Conservation (phyloP, 2,888 invertebrate genomes). For the Tetragnatha montana region DNA sequence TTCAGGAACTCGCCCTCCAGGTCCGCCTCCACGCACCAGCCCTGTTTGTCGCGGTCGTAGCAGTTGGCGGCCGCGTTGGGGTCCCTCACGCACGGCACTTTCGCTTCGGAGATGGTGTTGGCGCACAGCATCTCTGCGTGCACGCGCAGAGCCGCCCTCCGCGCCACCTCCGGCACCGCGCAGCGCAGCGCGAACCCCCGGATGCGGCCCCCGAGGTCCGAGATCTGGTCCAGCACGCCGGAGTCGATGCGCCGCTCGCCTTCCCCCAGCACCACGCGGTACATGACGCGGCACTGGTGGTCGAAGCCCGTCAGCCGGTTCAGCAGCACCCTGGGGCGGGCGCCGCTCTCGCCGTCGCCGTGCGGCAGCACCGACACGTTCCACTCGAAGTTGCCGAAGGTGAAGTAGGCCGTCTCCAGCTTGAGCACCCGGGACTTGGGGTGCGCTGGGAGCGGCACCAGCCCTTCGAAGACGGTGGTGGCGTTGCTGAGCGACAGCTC, state of each 20-base stretch:
- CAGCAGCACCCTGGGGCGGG: slow-evolving; percentile 76
- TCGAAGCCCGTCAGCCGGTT: slow-evolving; percentile 87
- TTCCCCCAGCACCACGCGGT: slow-evolving; percentile 82
- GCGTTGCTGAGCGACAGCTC: slow-evolving; percentile 86
- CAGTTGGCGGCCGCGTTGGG: slow-evolving; percentile 78
- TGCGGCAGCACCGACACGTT: slow-evolving; percentile 78
- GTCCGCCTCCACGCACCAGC: slow-evolving; percentile 87
- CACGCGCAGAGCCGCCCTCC: slow-evolving; percentile 79
- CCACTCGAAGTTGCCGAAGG: slow-evolving; percentile 89
- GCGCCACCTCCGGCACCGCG: slow-evolving; percentile 64
- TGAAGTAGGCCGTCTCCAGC: slow-evolving; percentile 83
- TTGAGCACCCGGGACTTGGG: slow-evolving; percentile 72
- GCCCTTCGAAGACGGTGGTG: slow-evolving; percentile 84
- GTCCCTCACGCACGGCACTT: slow-evolving; percentile 75
- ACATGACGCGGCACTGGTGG: slow-evolving; percentile 85
- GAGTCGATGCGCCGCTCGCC: slow-evolving; percentile 83
- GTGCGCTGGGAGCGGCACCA: slow-evolving; percentile 79
- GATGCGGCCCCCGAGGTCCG: slow-evolving; percentile 83
- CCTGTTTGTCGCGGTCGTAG: slow-evolving; percentile 86
- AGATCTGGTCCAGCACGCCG: slow-evolving; percentile 83
- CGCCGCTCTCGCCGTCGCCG: slow-evolving; percentile 33
- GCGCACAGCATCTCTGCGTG: slow-evolving; percentile 86
- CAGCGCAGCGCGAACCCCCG: slow-evolving; percentile 81
- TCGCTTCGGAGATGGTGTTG: slow-evolving; percentile 81
- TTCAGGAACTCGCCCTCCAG: slow-evolving; percentile 85